Evolutionary conservation across 2,888 invertebrate genomes (phyloP).

Genomic region (Timandra comae): DNA sequence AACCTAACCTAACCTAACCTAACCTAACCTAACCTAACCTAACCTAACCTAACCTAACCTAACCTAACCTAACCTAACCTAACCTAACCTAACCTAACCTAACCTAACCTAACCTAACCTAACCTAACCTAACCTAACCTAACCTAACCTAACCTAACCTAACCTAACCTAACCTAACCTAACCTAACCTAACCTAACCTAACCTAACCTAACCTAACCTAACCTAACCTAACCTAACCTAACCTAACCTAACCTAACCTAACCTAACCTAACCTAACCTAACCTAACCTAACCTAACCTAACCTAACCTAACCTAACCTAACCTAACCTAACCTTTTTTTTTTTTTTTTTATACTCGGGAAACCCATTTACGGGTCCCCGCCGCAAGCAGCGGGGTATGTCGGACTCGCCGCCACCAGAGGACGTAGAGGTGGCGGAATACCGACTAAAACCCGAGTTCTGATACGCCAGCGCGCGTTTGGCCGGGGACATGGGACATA

Average conservation of each 20-base stretch:
- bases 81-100: constrained; percentile 5
- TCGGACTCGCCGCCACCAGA: no score
- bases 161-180: constrained; percentile 14
- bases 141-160: constrained; percentile 9
- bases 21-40: constrained; percentile 17
- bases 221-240: constrained; percentile 9
- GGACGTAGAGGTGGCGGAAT: no score
- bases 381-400: no score
- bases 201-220: constrained; percentile 10
- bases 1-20: constrained; percentile 16
- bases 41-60: constrained; percentile 14
- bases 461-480: no score
- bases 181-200: constrained; percentile 13
- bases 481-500: no score
- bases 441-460: no score
- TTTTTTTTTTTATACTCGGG: no score
- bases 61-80: constrained; percentile 10
- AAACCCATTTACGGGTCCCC: no score
- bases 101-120: constrained; percentile 6
- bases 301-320: constrained; percentile 10
- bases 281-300: background rate
- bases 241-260: background rate
- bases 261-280: background rate
- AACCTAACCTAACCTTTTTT: background rate
- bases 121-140: constrained; percentile 9